Conservation (phyloP, 2,888 invertebrate species). For the Trachelus tabidus region DNA sequence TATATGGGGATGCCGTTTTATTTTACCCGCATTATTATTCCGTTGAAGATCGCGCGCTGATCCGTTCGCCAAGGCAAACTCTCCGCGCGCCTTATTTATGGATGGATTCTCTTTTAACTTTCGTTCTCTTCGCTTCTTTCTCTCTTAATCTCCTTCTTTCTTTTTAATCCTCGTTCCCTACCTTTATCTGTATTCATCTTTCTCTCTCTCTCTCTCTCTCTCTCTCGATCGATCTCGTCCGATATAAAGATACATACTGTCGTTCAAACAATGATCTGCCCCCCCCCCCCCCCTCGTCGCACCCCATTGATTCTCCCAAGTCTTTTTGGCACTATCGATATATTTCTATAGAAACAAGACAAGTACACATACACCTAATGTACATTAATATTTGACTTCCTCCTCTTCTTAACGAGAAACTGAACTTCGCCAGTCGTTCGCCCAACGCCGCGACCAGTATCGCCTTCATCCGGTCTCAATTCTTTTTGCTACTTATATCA, state of each 20-base stretch:
- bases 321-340: neutral
- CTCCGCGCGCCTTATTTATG: constrained; percentile 57
- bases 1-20: constrained; percentile 57
- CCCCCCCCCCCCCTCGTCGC: constrained; percentile 24
- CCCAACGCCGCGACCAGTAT: neutral
- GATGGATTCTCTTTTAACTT: constrained; percentile 65
- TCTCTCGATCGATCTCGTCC: neutral
- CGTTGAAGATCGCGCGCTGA: constrained; percentile 64
- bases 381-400: constrained; percentile 11
- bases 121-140: constrained; percentile 34
- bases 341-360: constrained; percentile 1
- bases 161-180: constrained; percentile 8
- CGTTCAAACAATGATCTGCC: constrained; percentile 31
- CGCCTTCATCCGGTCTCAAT: neutral
- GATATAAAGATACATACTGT: neutral
- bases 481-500: constrained; percentile 22
- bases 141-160: neutral
- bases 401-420: neutral
- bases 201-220: neutral
- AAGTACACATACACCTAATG: neutral
- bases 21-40: constrained; percentile 66
- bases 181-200: constrained; percentile 9
- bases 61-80: constrained; percentile 54
- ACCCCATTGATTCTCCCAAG: neutral
- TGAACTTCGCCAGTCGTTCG: neutral